Conservation (phyloP, 2,888 invertebrate species). For the Minunthozetes semirufus region DNA sequence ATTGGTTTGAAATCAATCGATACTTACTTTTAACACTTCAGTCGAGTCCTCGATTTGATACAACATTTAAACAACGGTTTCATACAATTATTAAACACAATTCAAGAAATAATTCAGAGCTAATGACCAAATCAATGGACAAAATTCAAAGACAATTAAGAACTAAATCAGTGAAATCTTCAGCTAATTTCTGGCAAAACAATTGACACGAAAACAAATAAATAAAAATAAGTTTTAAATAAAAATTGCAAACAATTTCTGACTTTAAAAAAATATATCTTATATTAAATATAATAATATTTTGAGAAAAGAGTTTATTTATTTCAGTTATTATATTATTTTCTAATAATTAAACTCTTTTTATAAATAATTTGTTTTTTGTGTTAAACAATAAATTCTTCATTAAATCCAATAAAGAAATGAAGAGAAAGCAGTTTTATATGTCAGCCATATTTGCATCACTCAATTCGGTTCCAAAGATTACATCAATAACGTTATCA, state of each 20-base stretch:
- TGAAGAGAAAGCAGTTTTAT: no score
- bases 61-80: conserved; percentile 1
- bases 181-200: neutral
- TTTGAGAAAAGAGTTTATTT: no score
- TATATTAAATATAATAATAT: neutral
- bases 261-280: neutral
- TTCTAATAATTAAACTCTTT: no score
- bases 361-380: no score
- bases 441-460: no score
- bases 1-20: neutral
- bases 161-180: neutral
- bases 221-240: neutral
- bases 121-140: neutral
- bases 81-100: neutral
- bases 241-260: neutral
- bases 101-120: neutral
- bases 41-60: neutral
- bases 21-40: conserved; percentile 5
- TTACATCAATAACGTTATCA: no score
- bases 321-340: no score
- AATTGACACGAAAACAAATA: neutral
- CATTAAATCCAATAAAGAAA: no score
- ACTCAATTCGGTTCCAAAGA: no score
- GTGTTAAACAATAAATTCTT: no score
- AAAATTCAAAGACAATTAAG: neutral